These are phyloP conservation scores for Oryzias dopingdopingensis DNA, from an alignment of 2,797 vertebrate genomes.

Conservation along the genomic window DNA sequence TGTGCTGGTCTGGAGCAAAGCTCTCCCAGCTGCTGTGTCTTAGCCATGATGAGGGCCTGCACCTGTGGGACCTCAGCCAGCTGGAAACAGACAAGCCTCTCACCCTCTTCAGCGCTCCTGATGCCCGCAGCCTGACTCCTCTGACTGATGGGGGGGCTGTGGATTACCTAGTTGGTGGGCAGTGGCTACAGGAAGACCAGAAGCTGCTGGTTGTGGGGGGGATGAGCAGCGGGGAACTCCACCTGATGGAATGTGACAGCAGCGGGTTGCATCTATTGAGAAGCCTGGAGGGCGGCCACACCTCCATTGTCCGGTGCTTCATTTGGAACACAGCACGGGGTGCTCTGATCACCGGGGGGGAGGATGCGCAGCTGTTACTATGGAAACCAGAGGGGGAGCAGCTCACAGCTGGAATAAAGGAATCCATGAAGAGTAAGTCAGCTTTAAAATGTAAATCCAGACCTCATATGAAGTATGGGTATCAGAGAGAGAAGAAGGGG, in stretches of 20 bases:
- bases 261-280: slow-evolving; percentile 71
- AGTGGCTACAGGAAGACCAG: slow-evolving; percentile 79
- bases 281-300: slow-evolving; percentile 80
- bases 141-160: slow-evolving; percentile 49
- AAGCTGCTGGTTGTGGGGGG: slow-evolving; percentile 86
- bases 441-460: slow-evolving; percentile 82
- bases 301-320: slow-evolving; percentile 85
- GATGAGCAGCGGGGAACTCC: slow-evolving; percentile 76
- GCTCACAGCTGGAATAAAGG: slow-evolving; percentile 68
- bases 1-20: slow-evolving; percentile 81
- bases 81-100: slow-evolving; percentile 84
- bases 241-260: slow-evolving; percentile 77
- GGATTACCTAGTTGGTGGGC: slow-evolving; percentile 87
- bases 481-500: slow-evolving; percentile 64
- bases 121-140: slow-evolving; percentile 71
- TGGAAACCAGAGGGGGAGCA: slow-evolving; percentile 84
- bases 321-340: slow-evolving; percentile 78
- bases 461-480: slow-evolving; percentile 74
- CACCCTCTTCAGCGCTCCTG: slow-evolving; percentile 71
- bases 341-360: slow-evolving; percentile 87
- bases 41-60: slow-evolving; percentile 87
- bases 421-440: slow-evolving; percentile 81
- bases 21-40: slow-evolving; percentile 72
- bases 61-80: slow-evolving; percentile 87
- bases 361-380: slow-evolving; percentile 89